Conservation (phyloP, 2,888 invertebrate genomes). For the Eupithecia vulgata region DNA sequence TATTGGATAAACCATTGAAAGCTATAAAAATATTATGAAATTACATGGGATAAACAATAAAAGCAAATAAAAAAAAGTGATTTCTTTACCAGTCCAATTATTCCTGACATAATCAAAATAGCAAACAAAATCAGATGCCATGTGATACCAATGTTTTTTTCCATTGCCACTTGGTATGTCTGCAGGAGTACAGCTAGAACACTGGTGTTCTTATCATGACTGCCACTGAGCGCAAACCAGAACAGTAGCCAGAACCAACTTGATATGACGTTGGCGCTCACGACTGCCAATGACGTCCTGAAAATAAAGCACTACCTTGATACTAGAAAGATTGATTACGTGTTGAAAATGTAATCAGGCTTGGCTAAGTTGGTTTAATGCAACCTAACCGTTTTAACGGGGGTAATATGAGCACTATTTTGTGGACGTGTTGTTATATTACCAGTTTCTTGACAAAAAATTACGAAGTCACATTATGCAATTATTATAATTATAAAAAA, state of each 20-base stretch:
- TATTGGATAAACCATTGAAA: conserved; percentile 65
- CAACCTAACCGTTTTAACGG: not conserved
- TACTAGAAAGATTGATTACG: too few relatives aligned
- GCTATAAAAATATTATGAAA: conserved; percentile 50
- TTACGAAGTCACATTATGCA: too few relatives aligned
- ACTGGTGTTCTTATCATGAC: conserved; percentile 51
- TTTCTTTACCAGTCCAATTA: conserved; percentile 63
- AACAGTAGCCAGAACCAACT: conserved; percentile 65
- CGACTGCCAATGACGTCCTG: conserved; percentile 64
- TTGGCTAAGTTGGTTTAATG: not conserved
- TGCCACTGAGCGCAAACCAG: conserved; percentile 64
- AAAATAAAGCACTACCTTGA: conserved; percentile 31
- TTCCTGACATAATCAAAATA: conserved; percentile 63
- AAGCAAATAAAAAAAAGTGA: not conserved
- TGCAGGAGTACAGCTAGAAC: conserved; percentile 61
- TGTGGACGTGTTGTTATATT: too few relatives aligned
- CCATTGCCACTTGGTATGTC: conserved; percentile 56
- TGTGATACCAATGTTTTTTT: conserved; percentile 44
- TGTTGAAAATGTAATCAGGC: not conserved
- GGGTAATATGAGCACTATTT: too few relatives aligned
- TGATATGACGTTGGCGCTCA: conserved; percentile 57
- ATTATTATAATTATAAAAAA: too few relatives aligned
- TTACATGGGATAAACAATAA: not conserved
- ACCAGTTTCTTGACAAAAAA: not conserved
- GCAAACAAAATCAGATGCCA: conserved; percentile 65